Evolutionary conservation across 2,888 invertebrate genomes (phyloP).

Genomic region (Metalampra italica): DNA sequence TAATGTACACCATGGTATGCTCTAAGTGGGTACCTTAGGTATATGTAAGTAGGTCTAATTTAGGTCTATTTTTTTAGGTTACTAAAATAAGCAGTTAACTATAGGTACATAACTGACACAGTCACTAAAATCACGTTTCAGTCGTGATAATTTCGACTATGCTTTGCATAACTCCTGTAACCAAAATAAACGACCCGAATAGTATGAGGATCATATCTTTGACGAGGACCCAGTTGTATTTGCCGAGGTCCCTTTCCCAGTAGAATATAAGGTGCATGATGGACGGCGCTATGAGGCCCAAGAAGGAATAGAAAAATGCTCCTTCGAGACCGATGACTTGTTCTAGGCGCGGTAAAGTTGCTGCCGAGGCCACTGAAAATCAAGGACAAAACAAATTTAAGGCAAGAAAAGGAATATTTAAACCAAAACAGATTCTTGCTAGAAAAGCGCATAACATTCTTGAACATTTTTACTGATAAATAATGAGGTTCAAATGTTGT

Average conservation of each 20-base stretch:
- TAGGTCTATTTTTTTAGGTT: too few species aligned
- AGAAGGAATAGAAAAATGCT: conserved; percentile 82
- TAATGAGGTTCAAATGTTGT: too few species aligned
- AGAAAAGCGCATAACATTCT: neutral
- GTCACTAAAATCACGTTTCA: neutral
- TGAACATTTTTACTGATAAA: neutral
- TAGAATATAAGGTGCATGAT: conserved; percentile 83
- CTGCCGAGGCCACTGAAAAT: conserved; percentile 61
- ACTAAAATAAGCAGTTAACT: too few species aligned
- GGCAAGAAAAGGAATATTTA: neutral
- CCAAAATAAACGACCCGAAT: conserved; percentile 82
- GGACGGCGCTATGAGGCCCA: conserved; percentile 87
- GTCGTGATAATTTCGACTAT: conserved; percentile 54
- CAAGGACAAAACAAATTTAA: neutral
- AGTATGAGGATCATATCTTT: conserved; percentile 81
- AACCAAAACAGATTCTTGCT: neutral
- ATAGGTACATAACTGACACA: neutral
- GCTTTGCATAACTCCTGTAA: conserved; percentile 80
- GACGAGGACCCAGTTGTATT: conserved; percentile 81
- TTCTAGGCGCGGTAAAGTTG: conserved; percentile 56
- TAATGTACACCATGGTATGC: too few species aligned
- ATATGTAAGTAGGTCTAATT: too few species aligned
- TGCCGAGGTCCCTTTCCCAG: conserved; percentile 83
- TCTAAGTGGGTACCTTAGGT: too few species aligned
- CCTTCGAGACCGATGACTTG: conserved; percentile 72